phyloP scores from a whole-genome alignment of 1,140 invertebrate species.

The Antheraea pernyi region DNA sequence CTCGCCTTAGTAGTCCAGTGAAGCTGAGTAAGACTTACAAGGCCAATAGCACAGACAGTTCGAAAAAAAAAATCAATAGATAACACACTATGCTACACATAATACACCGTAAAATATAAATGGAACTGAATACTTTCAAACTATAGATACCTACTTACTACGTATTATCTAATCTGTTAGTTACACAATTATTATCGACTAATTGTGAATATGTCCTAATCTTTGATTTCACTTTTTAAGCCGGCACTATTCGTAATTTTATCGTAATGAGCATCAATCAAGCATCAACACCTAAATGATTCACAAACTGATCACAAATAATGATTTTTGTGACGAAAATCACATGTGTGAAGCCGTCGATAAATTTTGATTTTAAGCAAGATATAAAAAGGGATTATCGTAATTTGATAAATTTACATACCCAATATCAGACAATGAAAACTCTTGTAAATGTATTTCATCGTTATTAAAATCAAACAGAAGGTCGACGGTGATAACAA shows the following conservation, averaged over 20 bases:
- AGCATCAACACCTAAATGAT: background rate
- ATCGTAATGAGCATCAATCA: background rate
- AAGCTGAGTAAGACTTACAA: too few species aligned
- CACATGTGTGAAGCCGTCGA: background rate
- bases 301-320: background rate
- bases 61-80: too few species aligned
- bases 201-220: background rate
- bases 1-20: too few species aligned
- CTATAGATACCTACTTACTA: background rate
- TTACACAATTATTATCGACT: background rate
- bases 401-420: slow-evolving; percentile 29
- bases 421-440: slow-evolving; percentile 67
- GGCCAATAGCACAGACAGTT: too few species aligned
- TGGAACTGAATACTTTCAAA: too few species aligned
- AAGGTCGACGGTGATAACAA: slow-evolving; percentile 58
- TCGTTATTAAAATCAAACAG: slow-evolving; percentile 76
- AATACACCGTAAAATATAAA: too few species aligned
- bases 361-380: background rate
- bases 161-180: background rate
- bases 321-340: background rate
- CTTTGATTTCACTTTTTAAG: background rate
- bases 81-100: too few species aligned
- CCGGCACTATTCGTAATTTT: background rate
- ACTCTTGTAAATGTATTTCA: slow-evolving; percentile 71
- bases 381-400: background rate